Base-by-base conservation (phyloP, 2,113 vertebrate genomes). In the Sander lucioperca region DNA sequence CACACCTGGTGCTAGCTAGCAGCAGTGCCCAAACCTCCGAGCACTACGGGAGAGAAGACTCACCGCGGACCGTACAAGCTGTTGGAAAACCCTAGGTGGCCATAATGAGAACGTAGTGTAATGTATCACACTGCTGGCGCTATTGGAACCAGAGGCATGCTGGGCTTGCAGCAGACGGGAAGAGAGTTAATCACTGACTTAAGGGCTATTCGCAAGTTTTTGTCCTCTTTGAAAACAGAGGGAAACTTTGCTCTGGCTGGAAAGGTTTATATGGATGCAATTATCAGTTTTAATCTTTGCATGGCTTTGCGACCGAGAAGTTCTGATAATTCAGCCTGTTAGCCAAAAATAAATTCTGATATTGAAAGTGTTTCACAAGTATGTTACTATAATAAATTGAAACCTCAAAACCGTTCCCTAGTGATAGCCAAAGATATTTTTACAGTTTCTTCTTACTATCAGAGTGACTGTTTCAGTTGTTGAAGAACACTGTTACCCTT, bases 171-270 rank as follows among this genome's bases (percentile, higher is more conserved):
- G 82, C 90, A 91, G 82, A 91, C 67, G 39, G 79, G 64, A 61
- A 54, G 86, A 74, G 87, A 85, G 82, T 92, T 84, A 84, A 86
- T 90, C 89, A 90, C 80, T 86, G 86, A 90, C 84, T 92, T 80
- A 75, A 74, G 78, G 89, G 79, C 77, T 86, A 64, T 64, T 88
- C 73, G 74, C 62, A 50, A 88, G 86, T 87, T 87, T 86, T 74
- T 51, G 45, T 81, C 51, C 69, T 88, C 39, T 67, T 77, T 77
- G 19, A 71, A 83, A 88, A 81, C 21, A 16, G 2, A 81, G 56
- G 61, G 1, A 83, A 85, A 87, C 63, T 59, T 86, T 15, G 6
- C 57, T 66, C 58, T 23, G 23, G 66, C 23, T 63, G 1, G 16
- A 65, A 69, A 48, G 39, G 23, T 48, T 66, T 71, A 27, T 5